These are phyloP conservation scores for Clytia hemisphaerica DNA, from an alignment of 30 jellyfish, hydroid and myxozoan genomes.

Conservation along the genomic window DNA sequence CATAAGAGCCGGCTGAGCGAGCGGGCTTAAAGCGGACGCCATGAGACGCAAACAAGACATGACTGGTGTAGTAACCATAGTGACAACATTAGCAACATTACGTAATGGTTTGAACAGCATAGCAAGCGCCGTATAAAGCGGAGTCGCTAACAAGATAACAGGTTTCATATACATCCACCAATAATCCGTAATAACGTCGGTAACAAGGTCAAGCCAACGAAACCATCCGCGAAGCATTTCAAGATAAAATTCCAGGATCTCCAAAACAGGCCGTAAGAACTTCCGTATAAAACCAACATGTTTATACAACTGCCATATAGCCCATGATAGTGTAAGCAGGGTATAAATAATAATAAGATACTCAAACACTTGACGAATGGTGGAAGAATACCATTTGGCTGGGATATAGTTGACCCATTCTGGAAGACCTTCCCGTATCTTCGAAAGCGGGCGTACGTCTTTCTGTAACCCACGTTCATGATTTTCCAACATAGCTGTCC, in stretches of 20 bases:
- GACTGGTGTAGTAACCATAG: constrained; percentile 65
- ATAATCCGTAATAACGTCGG: constrained; percentile 44
- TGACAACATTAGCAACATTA: constrained; percentile 52
- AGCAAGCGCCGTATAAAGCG: constrained; percentile 51
- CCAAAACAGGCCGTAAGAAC: constrained; percentile 61
- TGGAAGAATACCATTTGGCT: constrained; percentile 88
- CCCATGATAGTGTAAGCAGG: constrained; percentile 80
- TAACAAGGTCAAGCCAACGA: constrained; percentile 69
- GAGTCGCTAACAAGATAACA: constrained; percentile 45
- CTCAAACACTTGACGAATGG: constrained; percentile 59
- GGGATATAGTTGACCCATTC: constrained; percentile 99
- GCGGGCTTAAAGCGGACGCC: constrained; percentile 52
- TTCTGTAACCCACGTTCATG: constrained; percentile 38
- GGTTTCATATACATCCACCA: constrained; percentile 98
- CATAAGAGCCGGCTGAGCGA: constrained; percentile 43
- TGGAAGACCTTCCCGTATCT: constrained; percentile 91
- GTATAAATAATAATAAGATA: constrained; percentile 65
- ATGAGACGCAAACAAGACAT: constrained; percentile 44
- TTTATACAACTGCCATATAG: constrained; percentile 93
- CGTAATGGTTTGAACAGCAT: constrained; percentile 72
- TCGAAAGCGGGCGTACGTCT: constrained; percentile 34
- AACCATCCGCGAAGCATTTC: constrained; percentile 60
- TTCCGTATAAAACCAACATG: constrained; percentile 79
- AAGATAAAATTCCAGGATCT: constrained; percentile 59
- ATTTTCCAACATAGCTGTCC: constrained; percentile 37